Base-by-base conservation (phyloP, 92 coral and sea anemone species). In the Actinostola sp. region DNA sequence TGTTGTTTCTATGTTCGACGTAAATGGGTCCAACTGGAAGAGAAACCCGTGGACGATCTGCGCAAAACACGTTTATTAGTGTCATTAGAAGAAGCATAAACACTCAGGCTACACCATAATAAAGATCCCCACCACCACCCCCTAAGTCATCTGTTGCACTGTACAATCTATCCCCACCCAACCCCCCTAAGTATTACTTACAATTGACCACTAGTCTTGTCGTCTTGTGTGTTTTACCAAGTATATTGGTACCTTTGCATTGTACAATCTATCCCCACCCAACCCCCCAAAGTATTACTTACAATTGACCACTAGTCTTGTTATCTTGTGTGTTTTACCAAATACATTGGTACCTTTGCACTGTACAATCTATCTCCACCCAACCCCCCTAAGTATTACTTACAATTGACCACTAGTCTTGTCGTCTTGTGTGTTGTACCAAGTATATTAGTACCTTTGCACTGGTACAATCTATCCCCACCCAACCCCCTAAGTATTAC, bases 11-110 rank as follows among this genome's bases (percentile, higher is more conserved):
- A 65, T 64, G 75, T 44, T 49, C 44, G 43, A 42, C 68, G 44
- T 81, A 55, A 25, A 70, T 53, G 46, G 84, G 91, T 58, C 91
- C 81, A 2, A 59, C 65, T 12, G 61, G 59, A 53, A 86, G 77
- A 2, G 80, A 76, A 19, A 81, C 59, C 17, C 53, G 46, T 20
- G 87, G 91, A 31, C 33, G 81, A 43, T 66, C 91, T 86, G 29
- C 15, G 52, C 2, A 53, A 20, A 9, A 53, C 3, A 53, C 7
- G 21, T 6, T 5, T 14, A 46, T 46, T 4, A 46, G 6, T 36
- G 42, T 4, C 11, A 51, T 51, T 4, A 51, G 6, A 5, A 5
- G 4, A 3, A 3, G 57, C 57, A 51, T 24, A 51, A 51, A 36
- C 42, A 4, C 11, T 36, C 42, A 36, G 42, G 42, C n/a, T n/a